Conservation (phyloP, 2,113 vertebrate genomes). For the Oxyruncus cristatus region DNA sequence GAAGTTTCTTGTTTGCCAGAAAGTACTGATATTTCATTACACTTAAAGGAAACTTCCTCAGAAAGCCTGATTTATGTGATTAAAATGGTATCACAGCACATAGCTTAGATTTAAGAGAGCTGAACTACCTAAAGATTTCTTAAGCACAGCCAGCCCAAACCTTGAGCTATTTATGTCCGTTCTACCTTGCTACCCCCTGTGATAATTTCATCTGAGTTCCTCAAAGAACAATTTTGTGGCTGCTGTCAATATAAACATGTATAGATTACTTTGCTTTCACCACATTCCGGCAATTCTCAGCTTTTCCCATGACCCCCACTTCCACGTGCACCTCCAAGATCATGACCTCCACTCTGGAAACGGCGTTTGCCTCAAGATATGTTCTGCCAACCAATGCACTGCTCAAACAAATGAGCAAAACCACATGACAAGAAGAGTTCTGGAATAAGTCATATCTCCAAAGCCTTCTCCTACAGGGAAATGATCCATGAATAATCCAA, state of each 20-base stretch:
- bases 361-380: neutral
- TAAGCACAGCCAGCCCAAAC: neutral
- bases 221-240: neutral
- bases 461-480: neutral
- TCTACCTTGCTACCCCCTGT: neutral
- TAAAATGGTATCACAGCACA: neutral
- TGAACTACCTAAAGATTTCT: neutral
- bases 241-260: neutral
- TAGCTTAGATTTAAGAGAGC: neutral
- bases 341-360: constrained; percentile 30
- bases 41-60: neutral
- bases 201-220: neutral
- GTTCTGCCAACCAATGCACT: neutral
- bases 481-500: neutral
- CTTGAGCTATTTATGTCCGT: neutral
- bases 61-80: neutral
- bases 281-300: neutral
- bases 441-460: constrained; percentile 3
- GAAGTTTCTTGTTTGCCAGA: neutral
- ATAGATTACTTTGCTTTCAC: constrained; percentile 23
- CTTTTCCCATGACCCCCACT: constrained; percentile 54
- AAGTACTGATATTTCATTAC: neutral
- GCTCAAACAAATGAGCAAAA: constrained; percentile 4
- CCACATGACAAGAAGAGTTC: neutral
- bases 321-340: constrained; percentile 45